Evolutionary conservation across 2,113 vertebrate species (phyloP), one percentile per base, ranked within the genome.

Genomic region (Elephas maximus): DNA sequence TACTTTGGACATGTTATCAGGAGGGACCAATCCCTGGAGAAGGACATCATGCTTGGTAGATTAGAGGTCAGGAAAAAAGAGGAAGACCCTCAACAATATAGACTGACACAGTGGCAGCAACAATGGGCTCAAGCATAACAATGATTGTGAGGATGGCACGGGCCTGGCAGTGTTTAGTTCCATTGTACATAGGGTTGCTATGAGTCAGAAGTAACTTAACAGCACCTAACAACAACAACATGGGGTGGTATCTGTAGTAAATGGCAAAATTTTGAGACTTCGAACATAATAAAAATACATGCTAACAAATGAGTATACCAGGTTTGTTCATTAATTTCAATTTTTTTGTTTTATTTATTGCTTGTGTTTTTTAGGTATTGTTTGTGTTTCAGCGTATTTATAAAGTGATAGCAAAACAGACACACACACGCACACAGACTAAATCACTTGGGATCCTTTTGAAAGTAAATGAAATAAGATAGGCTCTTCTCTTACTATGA

Each of bases 391-490:
- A 24, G 28, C 12, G 0, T 33, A 86, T 83, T 94, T 93, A 63
- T 80, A 41, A 92, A 93, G 48, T 76, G 26, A 77, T 67, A 79
- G 41, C 1, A 45, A 79, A 33, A 15, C 77, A 89, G 86, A 76
- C 48, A 48, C 48, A 48, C 48, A 17, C 53, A 57, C 14, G 41
- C 73, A 41, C 23, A 77, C 37, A 78, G 6, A 53, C 76, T 77
- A 88, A 30, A 53, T 44, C 24, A 76, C 51, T 80, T 86, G 24
- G 2, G 45, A 96, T 84, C 51, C 23, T 63, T 90, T 62, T 89
- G 51, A 96, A 93, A 77, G 83, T 83, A 94, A 92, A 76, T 88
- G 44, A 80, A 89, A 96, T 37, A 79, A 93, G 53, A 87, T 73
- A 90, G 2, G 0, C 14, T 91, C 93, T 93, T 10, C 6, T 80